A percentile compares a stretch with the other conserved stretches of the same genome.
Conservation (phyloP, 2,888 invertebrate genomes). For the Andrena marginata region DNA sequence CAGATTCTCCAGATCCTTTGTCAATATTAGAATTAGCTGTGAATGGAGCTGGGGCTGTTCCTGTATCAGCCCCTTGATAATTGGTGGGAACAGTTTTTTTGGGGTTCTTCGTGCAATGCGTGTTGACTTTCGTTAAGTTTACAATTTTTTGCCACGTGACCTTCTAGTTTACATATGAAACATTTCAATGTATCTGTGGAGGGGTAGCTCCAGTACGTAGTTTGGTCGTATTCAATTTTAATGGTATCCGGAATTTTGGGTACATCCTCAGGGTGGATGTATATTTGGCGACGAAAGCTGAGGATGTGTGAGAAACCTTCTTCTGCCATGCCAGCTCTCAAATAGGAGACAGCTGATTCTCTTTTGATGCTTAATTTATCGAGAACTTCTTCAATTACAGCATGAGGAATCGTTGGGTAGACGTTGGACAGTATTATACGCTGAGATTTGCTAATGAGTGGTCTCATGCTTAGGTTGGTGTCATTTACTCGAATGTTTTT, state of each 20-base stretch:
- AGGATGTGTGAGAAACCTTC: no score
- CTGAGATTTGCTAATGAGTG: slow-evolving; percentile 56
- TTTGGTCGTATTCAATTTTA: no score
- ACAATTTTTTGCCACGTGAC: neutral
- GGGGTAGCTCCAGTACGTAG: slow-evolving; percentile 1
- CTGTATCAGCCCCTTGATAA: neutral
- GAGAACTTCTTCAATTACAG: slow-evolving; percentile 15
- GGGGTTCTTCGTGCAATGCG: neutral
- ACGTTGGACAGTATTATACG: slow-evolving; percentile 68
- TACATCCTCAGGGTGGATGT: no score
- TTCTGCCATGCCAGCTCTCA: no score
- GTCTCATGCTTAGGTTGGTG: slow-evolving; percentile 15
- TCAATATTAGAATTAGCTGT: neutral
- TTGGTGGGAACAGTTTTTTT: neutral
- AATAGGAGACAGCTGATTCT: no score
- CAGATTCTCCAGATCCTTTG: neutral
- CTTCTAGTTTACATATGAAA: slow-evolving; percentile 8
- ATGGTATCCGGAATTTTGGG: no score
- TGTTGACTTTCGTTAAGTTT: neutral
- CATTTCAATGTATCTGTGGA: slow-evolving; percentile 6
- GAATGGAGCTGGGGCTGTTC: neutral
- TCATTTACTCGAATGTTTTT: neutral
- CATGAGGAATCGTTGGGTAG: slow-evolving; percentile 39
- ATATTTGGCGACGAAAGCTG: no score
- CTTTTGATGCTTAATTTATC: no score